Base-by-base conservation (phyloP, 2,113 vertebrate species). In the Edolisoma coerulescens region DNA sequence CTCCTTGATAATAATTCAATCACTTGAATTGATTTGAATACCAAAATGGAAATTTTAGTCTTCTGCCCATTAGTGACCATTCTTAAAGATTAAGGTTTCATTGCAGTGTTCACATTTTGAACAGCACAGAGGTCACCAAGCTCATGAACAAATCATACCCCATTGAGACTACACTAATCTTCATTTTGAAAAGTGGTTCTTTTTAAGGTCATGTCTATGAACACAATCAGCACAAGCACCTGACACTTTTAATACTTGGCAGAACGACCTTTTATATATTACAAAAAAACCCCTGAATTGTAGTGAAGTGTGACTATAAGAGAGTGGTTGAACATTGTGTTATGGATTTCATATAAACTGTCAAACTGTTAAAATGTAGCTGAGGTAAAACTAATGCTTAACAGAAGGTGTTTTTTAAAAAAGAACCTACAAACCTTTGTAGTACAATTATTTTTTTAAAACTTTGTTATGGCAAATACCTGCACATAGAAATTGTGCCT, bases 391-490 rank as follows among this genome's bases (percentile, higher is more conserved):
- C 8, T 52, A 9, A 32, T 10, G 32, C 20, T 87, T 79, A 73
- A 79, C 32, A 41, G 70, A 68, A 76, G 26, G 32, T 75, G 35
- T 3, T 87, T 84, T 93, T 44, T 87, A 22, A 32, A 73, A 83
- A 61, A 71, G 14, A 73, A 10, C 37, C 54, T 83, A 50, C 1
- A 35, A 45, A 79, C 42, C 5, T 65, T 84, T 6, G 16, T 75
- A 50, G 35, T 37, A 42, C 0, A 0, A 20, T 44, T 54, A 13
- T 42, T 49, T 78, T 50, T 82, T 39, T 4, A 3, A 45, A n/a
- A 32, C 6, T 52, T 52, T 44, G 3, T 76, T 45, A 22, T 14
- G 23, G 42, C 28, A 85, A 87, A 70, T 75, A 89, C 56, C 23
- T 37, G 33, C 54, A 47, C 27, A 18, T 44, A 73, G 41, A 68